Conservation (phyloP, 2,888 invertebrate genomes). For the Drosophila meridionalis region DNA sequence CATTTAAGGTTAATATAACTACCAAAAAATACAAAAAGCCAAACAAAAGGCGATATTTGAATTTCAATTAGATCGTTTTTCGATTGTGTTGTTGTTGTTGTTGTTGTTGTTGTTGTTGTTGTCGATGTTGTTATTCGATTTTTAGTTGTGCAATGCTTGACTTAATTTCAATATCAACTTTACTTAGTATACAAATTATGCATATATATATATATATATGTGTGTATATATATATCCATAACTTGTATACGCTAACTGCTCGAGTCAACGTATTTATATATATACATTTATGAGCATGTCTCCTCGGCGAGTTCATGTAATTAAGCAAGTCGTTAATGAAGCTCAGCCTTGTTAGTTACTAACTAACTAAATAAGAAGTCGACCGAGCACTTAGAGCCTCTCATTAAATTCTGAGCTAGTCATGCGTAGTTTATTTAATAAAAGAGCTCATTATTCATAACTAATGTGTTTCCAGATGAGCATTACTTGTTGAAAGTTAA, state of each 20-base stretch:
- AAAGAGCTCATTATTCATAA: background rate
- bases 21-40: constrained; percentile 8
- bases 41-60: constrained; percentile 46
- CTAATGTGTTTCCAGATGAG: background rate
- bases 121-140: background rate
- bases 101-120: background rate
- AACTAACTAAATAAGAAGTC: background rate
- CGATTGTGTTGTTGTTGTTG: background rate
- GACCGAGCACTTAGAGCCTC: background rate
- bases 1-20: constrained; percentile 22
- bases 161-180: constrained; percentile 5
- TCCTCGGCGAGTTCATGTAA: background rate
- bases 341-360: constrained; percentile 2
- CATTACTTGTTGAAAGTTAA: too few species aligned
- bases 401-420: constrained; percentile 1
- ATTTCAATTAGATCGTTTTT: constrained; percentile 44
- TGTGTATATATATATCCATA: background rate
- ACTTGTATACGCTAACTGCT: background rate
- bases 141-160: constrained; percentile 17
- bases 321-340: background rate
- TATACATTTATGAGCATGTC: background rate
- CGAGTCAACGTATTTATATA: constrained; percentile 1
- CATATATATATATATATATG: background rate
- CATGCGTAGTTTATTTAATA: background rate
- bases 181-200: constrained; percentile 10